phyloP scores from a whole-genome alignment of 2,888 invertebrate species.

The Zaprionus lineosus region DNA sequence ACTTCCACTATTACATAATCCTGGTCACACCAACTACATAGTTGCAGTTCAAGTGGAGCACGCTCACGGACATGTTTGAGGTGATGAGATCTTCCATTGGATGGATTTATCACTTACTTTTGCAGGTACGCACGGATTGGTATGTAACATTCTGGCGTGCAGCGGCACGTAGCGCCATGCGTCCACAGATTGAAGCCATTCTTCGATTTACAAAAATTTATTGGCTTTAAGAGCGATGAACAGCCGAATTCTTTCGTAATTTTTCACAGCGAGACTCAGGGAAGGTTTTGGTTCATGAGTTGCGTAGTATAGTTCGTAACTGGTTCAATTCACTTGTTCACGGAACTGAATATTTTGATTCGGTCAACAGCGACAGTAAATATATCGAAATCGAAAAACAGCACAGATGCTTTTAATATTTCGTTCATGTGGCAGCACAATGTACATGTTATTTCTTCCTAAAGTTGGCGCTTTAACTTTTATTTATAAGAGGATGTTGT shows the following conservation, averaged over 20 bases:
- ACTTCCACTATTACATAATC: conserved; percentile 55
- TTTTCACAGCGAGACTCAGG: conserved; percentile 68
- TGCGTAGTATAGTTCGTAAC: conserved; percentile 26
- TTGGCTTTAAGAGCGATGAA: conserved; percentile 57
- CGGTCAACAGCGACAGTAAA: too few species aligned
- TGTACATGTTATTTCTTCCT: too few species aligned
- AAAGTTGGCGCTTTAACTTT: too few species aligned
- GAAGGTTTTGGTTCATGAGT: conserved; percentile 40
- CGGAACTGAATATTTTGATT: too few species aligned
- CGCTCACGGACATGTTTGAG: conserved; percentile 29
- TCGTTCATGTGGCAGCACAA: too few species aligned
- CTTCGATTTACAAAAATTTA: conserved; percentile 61
- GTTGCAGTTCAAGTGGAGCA: conserved; percentile 5
- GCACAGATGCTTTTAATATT: too few species aligned
- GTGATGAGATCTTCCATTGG: conserved; percentile 23
- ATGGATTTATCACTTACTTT: conserved; percentile 85
- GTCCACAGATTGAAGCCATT: conserved; percentile 91
- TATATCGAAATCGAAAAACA: not conserved
- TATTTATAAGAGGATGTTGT: not conserved
- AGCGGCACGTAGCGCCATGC: conserved; percentile 87
- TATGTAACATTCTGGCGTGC: conserved; percentile 87
- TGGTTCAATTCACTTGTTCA: too few species aligned
- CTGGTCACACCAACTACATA: conserved; percentile 5
- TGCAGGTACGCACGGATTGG: conserved; percentile 86
- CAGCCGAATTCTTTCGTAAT: conserved; percentile 73